Base-by-base conservation (phyloP, 2,888 invertebrate genomes). In the Campoplex nolae region DNA sequence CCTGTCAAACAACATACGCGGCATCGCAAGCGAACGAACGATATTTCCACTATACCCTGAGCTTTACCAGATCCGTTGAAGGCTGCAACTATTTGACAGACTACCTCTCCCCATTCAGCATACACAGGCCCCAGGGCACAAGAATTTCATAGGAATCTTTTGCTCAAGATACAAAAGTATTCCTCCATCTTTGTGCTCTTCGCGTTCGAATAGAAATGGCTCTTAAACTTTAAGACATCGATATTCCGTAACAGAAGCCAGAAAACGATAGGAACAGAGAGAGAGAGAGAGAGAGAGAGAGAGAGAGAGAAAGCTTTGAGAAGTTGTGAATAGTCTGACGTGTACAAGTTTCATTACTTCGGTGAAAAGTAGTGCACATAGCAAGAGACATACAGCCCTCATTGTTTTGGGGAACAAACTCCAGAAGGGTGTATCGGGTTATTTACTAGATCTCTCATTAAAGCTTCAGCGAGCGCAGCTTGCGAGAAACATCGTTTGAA, bases 211-310 rank as follows among this genome's bases (percentile, higher is more conserved):
- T 45, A 58, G 45, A 51, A 58, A 18, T 4, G 56, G 18, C 23
- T 48, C 48, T 62, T 28, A 42, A 76, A 76, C 62, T 80, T 80
- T 62, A 51, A 70, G 76, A 84, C 65, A 80, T 76, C 65, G 81
- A 85, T 85, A 73, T 81, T 80, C 71, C 65, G 35, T 58, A 58
- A 51, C 11, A 45, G 45, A 45, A 62, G 58, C 42, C 42, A 18
- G 38, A 35, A 28, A 75, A 23, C 45, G 42, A n/a, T 51, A 71
- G 28, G 51, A 38, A 56, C 32, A 73, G 6, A 23, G 45, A 70
- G 23, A 70, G 16, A 18, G n/a, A n/a, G n/a, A 32, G 13, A 54
- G 23, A 54, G 58, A 56, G 51, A 73, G 13, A n/a, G 45, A 70
- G 23, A 70, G 16, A 18, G 48, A 32, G 13, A 54, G 23, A 38